These are phyloP conservation scores for Hypsopygia costalis DNA, from an alignment of 2,888 invertebrate species.

Conservation along the genomic window DNA sequence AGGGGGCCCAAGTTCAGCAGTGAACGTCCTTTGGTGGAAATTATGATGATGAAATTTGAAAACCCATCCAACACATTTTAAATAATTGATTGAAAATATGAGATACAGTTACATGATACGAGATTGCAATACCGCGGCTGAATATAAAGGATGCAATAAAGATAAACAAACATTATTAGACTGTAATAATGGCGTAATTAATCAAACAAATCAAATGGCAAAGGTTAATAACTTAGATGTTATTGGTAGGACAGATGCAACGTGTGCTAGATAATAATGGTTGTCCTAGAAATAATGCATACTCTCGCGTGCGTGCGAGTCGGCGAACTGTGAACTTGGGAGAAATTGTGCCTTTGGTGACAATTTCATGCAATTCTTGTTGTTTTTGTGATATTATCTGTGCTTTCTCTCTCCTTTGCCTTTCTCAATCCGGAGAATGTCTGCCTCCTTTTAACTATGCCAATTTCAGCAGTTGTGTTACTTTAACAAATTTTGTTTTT, in stretches of 20 bases:
- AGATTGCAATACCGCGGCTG: not conserved
- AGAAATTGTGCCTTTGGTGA: not conserved
- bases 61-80: too few relatives aligned
- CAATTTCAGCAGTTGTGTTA: too few relatives aligned
- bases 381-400: too few relatives aligned
- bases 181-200: constrained; percentile 4
- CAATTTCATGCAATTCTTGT: too few relatives aligned
- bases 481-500: too few relatives aligned
- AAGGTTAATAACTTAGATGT: constrained; percentile 3
- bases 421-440: not conserved
- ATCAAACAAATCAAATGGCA: constrained; percentile 4
- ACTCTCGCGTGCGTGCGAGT: not conserved
- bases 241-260: not conserved
- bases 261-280: not conserved
- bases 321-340: not conserved
- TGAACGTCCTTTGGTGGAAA: too few relatives aligned
- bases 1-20: too few relatives aligned
- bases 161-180: constrained; percentile 3
- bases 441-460: not conserved
- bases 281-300: not conserved
- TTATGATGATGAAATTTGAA: too few relatives aligned
- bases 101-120: not conserved
- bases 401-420: too few relatives aligned
- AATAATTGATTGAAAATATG: too few relatives aligned
- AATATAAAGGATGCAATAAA: constrained; percentile 1